A percentile compares a stretch with the other conserved stretches of the same genome.
phyloP scores from a whole-genome alignment of 2,888 invertebrate species.

The Apodemia hepburni region DNA sequence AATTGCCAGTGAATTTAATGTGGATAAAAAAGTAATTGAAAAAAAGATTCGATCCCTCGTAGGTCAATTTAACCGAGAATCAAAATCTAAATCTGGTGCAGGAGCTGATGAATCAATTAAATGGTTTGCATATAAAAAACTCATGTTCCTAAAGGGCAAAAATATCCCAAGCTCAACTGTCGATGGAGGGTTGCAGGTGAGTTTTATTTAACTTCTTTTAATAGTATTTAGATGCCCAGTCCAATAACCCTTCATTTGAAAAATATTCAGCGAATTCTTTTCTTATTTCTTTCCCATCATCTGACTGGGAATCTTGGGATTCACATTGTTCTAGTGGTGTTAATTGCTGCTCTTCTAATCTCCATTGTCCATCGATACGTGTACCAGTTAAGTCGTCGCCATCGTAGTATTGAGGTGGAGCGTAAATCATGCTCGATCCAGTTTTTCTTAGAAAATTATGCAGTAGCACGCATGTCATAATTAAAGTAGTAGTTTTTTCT shows the following conservation, averaged over 20 bases:
- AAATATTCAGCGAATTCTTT: conserved; percentile 35
- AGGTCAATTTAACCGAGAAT: conserved; percentile 21
- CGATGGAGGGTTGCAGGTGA: conserved; percentile 25
- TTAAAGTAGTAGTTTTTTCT: conserved; percentile 28
- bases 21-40: conserved; percentile 32
- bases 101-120: conserved; percentile 32
- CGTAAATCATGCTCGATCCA: no score
- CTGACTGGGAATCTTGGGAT: conserved; percentile 26
- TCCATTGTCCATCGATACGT: no score
- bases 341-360: no score
- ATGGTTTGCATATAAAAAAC: conserved; percentile 35
- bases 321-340: conserved; percentile 31
- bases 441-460: conserved; percentile 30
- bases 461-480: conserved; percentile 34
- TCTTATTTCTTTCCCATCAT: conserved; percentile 36
- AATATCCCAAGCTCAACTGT: conserved; percentile 31
- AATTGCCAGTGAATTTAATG: conserved; percentile 32
- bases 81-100: conserved; percentile 30
- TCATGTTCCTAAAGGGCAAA: conserved; percentile 32
- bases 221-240: conserved; percentile 29
- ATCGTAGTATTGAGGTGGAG: no score
- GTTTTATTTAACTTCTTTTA: conserved; percentile 26
- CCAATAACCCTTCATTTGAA: conserved; percentile 31
- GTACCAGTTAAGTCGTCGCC: no score
- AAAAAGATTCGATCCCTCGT: conserved; percentile 21